Conservation (phyloP, 2,113 vertebrate genomes). For the Callithrix jacchus region DNA sequence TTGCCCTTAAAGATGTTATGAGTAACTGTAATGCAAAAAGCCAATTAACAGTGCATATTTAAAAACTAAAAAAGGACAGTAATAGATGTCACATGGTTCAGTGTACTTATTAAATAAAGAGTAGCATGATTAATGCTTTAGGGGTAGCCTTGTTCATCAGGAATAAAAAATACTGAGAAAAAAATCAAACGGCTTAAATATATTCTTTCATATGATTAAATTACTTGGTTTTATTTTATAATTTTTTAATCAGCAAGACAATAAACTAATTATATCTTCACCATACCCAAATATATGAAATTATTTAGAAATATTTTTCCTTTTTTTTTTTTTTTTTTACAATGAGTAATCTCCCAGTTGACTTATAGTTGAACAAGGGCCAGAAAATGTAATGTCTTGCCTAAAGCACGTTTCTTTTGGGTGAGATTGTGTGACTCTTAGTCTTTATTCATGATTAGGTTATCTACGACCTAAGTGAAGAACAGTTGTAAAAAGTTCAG, state of each 20-base stretch:
- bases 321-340: neutral
- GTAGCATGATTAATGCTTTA: slow-evolving; percentile 4
- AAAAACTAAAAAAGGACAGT: slow-evolving; percentile 34
- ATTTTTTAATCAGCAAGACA: slow-evolving; percentile 3
- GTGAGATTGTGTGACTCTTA: neutral
- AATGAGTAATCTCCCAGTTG: neutral
- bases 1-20: slow-evolving; percentile 46
- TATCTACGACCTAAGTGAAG: neutral
- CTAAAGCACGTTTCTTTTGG: slow-evolving; percentile 32
- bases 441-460: neutral
- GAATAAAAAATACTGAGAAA: neutral
- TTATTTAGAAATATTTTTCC: neutral
- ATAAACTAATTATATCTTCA: neutral
- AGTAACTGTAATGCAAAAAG: slow-evolving; percentile 47
- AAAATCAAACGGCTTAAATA: neutral
- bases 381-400: slow-evolving; percentile 11
- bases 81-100: slow-evolving; percentile 5
- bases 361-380: neutral
- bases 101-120: slow-evolving; percentile 51
- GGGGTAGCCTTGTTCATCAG: neutral
- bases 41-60: slow-evolving; percentile 63
- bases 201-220: slow-evolving; percentile 8
- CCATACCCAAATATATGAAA: neutral
- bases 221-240: slow-evolving; percentile 24
- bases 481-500: neutral